Conservation (phyloP, 2,888 invertebrate genomes). For the Lasioglossum villosulum region DNA sequence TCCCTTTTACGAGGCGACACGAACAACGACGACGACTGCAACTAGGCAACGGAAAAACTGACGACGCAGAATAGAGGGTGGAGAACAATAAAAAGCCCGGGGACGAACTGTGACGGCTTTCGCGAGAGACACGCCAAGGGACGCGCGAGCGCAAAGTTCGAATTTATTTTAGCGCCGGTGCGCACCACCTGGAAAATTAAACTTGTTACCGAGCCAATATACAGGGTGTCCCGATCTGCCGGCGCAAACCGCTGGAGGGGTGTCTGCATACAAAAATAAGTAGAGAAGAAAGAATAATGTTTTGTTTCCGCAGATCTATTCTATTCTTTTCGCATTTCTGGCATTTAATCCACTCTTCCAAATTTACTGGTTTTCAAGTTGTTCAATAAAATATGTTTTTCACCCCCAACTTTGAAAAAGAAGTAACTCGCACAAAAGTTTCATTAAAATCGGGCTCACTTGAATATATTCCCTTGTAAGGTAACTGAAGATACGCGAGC, state of each 20-base stretch:
- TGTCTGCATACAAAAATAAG: neutral
- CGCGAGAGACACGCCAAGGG: conserved; percentile 9
- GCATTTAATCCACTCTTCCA: too few species aligned
- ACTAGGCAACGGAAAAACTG: conserved; percentile 9
- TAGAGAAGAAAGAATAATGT: neutral
- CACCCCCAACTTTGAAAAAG: neutral
- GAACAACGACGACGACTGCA: conserved; percentile 15
- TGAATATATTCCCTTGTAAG: too few species aligned
- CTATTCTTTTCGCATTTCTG: too few species aligned
- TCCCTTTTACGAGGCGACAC: conserved; percentile 52
- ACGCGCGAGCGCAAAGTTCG: neutral
- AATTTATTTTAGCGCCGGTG: conserved; percentile 25
- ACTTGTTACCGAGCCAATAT: neutral
- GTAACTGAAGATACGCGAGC: neutral
- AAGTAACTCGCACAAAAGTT: neutral
- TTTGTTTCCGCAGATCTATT: neutral
- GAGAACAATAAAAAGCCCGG: conserved; percentile 43
- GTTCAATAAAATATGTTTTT: too few species aligned
- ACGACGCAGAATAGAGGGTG: conserved; percentile 25
- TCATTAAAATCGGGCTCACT: neutral
- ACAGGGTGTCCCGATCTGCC: neutral
- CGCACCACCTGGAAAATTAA: conserved; percentile 7
- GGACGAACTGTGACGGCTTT: conserved; percentile 30
- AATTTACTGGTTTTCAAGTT: too few species aligned
- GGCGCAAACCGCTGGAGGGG: too few species aligned